These are phyloP conservation scores for Dascillus cervinus DNA, from an alignment of 2,888 invertebrate genomes.

Conservation along the genomic window DNA sequence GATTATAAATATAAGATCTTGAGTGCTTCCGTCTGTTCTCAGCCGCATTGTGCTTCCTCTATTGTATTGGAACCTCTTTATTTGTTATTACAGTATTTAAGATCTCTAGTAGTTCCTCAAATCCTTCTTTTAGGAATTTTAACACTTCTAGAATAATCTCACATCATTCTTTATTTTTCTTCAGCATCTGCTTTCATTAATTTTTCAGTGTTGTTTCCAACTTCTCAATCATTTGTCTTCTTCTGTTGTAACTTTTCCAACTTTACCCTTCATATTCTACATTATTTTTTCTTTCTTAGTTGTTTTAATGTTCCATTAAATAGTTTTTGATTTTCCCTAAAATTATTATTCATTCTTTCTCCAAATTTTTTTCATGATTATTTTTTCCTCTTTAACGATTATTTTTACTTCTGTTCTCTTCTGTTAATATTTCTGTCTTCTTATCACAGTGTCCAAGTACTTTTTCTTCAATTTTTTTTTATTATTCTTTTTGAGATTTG, in stretches of 20 bases:
- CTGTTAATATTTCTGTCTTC: slow-evolving; percentile 2
- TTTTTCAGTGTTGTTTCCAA: slow-evolving; percentile 7
- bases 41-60: too few relatives aligned
- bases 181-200: slow-evolving; percentile 4
- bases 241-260: slow-evolving; percentile 2
- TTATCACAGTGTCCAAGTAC: too few relatives aligned
- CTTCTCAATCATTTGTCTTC: slow-evolving; percentile 3
- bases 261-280: slow-evolving; percentile 8
- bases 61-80: too few relatives aligned
- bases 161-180: too few relatives aligned
- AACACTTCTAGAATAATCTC: too few relatives aligned
- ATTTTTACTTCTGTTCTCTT: slow-evolving; percentile 4
- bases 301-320: slow-evolving; percentile 8
- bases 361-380: slow-evolving; percentile 3
- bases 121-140: too few relatives aligned
- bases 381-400: slow-evolving; percentile 1
- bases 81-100: too few relatives aligned
- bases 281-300: slow-evolving; percentile 6
- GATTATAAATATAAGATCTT: too few relatives aligned
- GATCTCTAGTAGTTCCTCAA: too few relatives aligned
- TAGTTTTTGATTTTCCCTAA: slow-evolving; percentile 6
- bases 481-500: too few relatives aligned
- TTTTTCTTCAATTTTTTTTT: too few relatives aligned
- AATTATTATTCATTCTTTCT: slow-evolving; percentile 3
- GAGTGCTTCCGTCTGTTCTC: too few relatives aligned